Evolutionary conservation across 2,113 vertebrate genomes (phyloP).

Genomic region (Isichthys henryi): DNA sequence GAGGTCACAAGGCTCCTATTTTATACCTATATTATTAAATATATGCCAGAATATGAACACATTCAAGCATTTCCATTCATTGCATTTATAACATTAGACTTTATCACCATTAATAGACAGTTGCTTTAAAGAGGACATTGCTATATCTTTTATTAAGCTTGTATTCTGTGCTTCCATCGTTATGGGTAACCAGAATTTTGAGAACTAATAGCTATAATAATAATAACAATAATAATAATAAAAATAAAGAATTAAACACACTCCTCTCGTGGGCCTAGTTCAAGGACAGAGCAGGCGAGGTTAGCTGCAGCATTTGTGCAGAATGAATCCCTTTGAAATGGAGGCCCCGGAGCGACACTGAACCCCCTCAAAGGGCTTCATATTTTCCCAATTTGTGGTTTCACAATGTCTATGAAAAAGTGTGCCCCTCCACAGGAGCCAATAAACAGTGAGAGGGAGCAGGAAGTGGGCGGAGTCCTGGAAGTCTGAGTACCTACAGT

Average conservation of each 20-base stretch:
- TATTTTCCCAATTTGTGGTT: conserved; percentile 9
- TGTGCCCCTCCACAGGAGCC: not conserved
- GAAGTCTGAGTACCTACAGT: conserved; percentile 59
- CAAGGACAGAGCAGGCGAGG: conserved; percentile 2
- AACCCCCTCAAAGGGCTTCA: conserved; percentile 5
- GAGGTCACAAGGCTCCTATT: not conserved
- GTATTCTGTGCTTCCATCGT: not conserved
- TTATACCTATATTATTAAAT: not conserved
- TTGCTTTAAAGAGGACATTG: not conserved
- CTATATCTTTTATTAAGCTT: not conserved
- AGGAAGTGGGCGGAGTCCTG: conserved; percentile 31
- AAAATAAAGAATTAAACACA: not conserved
- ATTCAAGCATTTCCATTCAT: not conserved
- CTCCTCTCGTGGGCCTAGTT: conserved; percentile 1
- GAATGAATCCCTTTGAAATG: not conserved
- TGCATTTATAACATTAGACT: not conserved
- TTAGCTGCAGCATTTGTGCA: conserved; percentile 7
- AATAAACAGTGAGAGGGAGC: conserved; percentile 1
- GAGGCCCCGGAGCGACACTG: not conserved
- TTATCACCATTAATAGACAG: not conserved
- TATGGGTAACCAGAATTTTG: not conserved
- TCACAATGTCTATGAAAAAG: conserved; percentile 10
- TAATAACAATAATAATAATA: too few relatives aligned
- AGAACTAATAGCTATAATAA: conserved; percentile 5
- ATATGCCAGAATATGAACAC: not conserved